Base-by-base conservation (phyloP, 2,797 vertebrate species). In the Melanogrammus aeglefinus region DNA sequence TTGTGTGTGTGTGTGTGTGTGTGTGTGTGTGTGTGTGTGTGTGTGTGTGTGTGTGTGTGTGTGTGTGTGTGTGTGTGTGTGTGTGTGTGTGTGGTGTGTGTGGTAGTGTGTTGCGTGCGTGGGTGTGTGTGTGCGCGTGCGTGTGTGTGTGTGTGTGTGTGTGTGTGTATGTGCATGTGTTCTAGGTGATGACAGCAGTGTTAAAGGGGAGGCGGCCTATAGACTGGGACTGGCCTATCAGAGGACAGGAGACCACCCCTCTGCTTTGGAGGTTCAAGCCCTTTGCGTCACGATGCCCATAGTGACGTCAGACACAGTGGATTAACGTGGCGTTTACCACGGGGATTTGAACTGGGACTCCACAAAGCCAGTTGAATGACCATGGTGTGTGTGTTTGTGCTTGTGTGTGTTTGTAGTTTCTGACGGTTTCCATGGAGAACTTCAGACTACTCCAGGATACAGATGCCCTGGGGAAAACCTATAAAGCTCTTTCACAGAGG, bases 181-280 rank as follows among this genome's bases (percentile, higher is more conserved):
- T 85, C 76, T 80, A 99, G 97, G 88, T 70, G 93, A 82, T 76
- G 87, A 96, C 83, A 90, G 10, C 81, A 92, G 85, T 6, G 47
- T 81, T 0, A 80, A 94, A 76, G 90, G 78, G 6, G 86, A 91
- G 6, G 86, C 88, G 0, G 79, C 81, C 0, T 91, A 90, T 76
- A 84, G 14, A 31, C 77, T 94, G 0, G 93, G 92, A 41, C 84
- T 90, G 78, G 76, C 85, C 79, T 88, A 93, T 86, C 92, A 93
- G 83, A 77, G 77, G 0, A 35, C 82, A 72, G 88, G 86, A 77
- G 83, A 92, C 83, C 88, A 92, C 0, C 4, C 27, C 31, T 77
- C 73, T 0, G 91, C 92, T 75, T 88, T 80, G 79, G 51, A 89
- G 88, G 92, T 94, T 69, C 63, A 12, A 27, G 8, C 63, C 63